Base-by-base conservation (phyloP, 2,888 invertebrate species). In the Liposcelis brunnea region DNA sequence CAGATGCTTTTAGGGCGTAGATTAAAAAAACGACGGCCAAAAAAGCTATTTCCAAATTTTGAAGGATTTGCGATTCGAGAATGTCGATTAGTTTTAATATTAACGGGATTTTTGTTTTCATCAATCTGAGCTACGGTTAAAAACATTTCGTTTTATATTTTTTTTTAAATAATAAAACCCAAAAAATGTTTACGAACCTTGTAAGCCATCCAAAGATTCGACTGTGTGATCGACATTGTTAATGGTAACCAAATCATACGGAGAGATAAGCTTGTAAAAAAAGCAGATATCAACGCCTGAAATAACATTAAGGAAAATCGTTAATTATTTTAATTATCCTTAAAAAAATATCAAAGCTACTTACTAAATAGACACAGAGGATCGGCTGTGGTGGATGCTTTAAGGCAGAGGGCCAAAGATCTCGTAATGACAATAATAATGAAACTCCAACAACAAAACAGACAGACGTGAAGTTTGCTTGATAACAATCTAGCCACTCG, bases 401-500 rank as follows among this genome's bases (percentile, higher is more conserved):
- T 21, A 19, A 19, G 16, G 40, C 21, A n/a, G 18, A 6, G 19
- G 40, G 40, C n/a, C 16, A n/a, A 12, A 40, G 19, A 19, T 19
- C 12, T 14, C n/a, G 4, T 21, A 18, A n/a, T 40, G 19, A 12
- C 40, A 40, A n/a, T 19, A 40, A 19, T 19, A 40, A 18, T 18
- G 40, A 12, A 40, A 19, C 21, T n/a, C 19, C 40, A 16, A 40
- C 16, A 14, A 40, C 40, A 19, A 40, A 40, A 19, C 16, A 21
- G 19, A 19, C 21, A n/a, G 40, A 40, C 15, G 40, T n/a, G 16
- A 40, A 40, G 11, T 40, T 40, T 6, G 40, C 16, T 14, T 19
- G 16, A 21, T 40, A 40, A 19, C 40, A 14, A 19, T n/a, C 19
- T n/a, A 40, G 19, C 40, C 40, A 40, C 40, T 40, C 40, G 11